A percentile compares a stretch with the other conserved stretches of the same genome.
These are phyloP conservation scores for Actinia equina DNA, from an alignment of 64 coral and sea anemone species.

Conservation along the genomic window DNA sequence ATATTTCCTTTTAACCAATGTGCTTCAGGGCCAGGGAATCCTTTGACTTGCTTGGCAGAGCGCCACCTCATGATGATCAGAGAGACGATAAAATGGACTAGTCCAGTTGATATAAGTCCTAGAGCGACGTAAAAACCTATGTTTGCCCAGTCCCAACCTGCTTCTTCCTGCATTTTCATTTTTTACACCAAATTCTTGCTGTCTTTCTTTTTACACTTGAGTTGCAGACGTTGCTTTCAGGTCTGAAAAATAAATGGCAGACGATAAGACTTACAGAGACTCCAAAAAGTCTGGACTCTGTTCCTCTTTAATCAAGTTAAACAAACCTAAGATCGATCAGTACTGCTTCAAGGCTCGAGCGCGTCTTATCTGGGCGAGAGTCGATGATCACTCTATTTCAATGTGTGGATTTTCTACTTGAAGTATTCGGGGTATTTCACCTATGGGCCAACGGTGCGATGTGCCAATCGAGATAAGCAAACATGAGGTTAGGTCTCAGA, in stretches of 20 bases:
- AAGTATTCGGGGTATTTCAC: slow-evolving; percentile 10
- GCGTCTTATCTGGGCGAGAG: slow-evolving; percentile 10
- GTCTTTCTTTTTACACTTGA: not conserved
- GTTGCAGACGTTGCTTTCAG: not conserved
- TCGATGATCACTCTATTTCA: slow-evolving; percentile 18
- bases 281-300: not conserved
- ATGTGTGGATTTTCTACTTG: slow-evolving; percentile 3
- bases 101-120: not conserved
- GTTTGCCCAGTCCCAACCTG: not conserved
- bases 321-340: not conserved
- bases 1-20: slow-evolving; percentile 31
- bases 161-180: not conserved
- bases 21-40: slow-evolving; percentile 9
- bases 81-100: slow-evolving; percentile 8
- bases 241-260: not conserved
- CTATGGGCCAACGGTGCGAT: not conserved
- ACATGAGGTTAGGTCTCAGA: slow-evolving; percentile 11
- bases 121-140: not conserved
- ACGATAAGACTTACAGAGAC: not conserved
- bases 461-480: slow-evolving; percentile 27
- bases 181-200: not conserved
- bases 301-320: not conserved
- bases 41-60: slow-evolving; percentile 29
- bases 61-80: slow-evolving; percentile 6
- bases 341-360: not conserved